Conservation (phyloP, 2,113 vertebrate species). For the Seriola dumerili region DNA sequence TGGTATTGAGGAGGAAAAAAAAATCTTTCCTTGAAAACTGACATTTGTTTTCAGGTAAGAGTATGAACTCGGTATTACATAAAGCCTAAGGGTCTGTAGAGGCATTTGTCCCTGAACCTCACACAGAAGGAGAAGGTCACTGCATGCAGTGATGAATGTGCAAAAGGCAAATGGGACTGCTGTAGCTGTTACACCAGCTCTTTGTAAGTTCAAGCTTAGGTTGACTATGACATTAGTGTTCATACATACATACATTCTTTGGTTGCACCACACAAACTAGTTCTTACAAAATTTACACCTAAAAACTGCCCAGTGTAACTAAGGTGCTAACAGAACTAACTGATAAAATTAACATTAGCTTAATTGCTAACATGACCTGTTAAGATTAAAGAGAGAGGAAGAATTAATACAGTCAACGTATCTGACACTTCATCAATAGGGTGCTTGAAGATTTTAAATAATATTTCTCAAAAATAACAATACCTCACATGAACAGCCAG, state of each 20-base stretch:
- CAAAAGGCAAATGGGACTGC: conserved; percentile 27
- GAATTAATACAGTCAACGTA: background rate
- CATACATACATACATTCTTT: background rate
- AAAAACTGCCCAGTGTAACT: background rate
- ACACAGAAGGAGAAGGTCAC: conserved; percentile 66
- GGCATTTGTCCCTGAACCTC: conserved; percentile 38
- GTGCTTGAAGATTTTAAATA: background rate
- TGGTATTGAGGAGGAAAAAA: background rate
- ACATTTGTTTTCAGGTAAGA: conserved; percentile 52
- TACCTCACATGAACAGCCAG: too few relatives aligned
- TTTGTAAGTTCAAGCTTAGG: background rate
- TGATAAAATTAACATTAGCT: background rate
- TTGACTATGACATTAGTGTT: too few relatives aligned
- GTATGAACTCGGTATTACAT: conserved; percentile 28
- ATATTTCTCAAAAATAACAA: too few relatives aligned
- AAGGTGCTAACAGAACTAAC: too few relatives aligned
- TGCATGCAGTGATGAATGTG: conserved; percentile 54
- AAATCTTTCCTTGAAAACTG: conserved; percentile 43
- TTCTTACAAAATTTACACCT: background rate
- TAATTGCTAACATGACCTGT: background rate
- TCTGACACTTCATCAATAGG: background rate
- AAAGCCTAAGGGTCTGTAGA: conserved; percentile 43
- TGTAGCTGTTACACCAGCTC: background rate
- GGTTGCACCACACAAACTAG: background rate
- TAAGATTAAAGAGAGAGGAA: background rate